Conservation (phyloP, 1,140 invertebrate species). For the Bactericera cockerelli region DNA sequence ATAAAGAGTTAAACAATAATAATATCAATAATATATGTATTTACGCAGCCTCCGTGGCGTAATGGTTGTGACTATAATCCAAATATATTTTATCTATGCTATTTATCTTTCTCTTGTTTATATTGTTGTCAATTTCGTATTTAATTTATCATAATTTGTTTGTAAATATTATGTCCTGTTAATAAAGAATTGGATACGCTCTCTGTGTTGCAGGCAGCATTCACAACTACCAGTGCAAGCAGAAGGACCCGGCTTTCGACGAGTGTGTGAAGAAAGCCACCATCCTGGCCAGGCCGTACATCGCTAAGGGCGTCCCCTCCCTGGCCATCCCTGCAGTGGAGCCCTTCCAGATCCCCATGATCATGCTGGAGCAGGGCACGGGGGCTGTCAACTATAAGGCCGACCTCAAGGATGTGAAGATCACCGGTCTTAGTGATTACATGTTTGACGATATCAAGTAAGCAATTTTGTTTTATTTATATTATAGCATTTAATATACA, state of each 20-base stretch:
- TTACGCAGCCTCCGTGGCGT: too few relatives aligned
- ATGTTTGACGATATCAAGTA: conserved; percentile 20
- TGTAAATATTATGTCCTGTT: too few relatives aligned
- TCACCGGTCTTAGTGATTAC: conserved; percentile 20
- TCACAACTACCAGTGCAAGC: conserved; percentile 16
- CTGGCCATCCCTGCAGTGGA: conserved; percentile 22
- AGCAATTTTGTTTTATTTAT: too few relatives aligned
- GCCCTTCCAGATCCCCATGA: conserved; percentile 22
- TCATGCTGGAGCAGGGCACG: conserved; percentile 23
- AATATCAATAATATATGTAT: too few relatives aligned
- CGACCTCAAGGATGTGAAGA: conserved; percentile 22
- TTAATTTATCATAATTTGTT: too few relatives aligned
- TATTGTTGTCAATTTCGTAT: too few relatives aligned
- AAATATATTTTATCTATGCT: too few relatives aligned
- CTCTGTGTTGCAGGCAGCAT: background rate
- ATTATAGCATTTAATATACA: too few relatives aligned
- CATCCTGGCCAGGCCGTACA: conserved; percentile 17
- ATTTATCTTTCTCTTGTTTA: too few relatives aligned
- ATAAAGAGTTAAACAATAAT: too few relatives aligned
- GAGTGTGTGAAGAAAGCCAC: conserved; percentile 21
- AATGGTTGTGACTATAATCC: too few relatives aligned
- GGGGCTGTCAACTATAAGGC: conserved; percentile 23
- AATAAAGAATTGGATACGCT: too few relatives aligned
- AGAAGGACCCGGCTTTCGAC: conserved; percentile 17
- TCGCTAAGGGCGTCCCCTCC: conserved; percentile 22